A percentile compares a stretch with the other conserved stretches of the same genome.
phyloP scores from a whole-genome alignment of 2,113 vertebrate genomes.

The Oncorhynchus kisutch region DNA sequence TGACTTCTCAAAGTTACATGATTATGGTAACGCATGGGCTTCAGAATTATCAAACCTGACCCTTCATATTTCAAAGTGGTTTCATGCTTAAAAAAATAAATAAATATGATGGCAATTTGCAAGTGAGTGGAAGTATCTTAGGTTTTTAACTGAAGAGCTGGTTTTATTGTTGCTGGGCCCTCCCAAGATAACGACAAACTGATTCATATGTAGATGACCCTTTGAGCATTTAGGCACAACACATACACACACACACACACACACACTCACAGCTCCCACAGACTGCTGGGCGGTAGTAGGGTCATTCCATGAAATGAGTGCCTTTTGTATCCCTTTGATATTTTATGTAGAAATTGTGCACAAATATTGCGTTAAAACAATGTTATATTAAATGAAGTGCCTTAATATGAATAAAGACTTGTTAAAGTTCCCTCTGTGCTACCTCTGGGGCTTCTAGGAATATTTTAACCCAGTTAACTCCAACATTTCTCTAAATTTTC shows the following conservation, averaged over 20 bases:
- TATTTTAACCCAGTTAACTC: no score
- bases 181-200: neutral
- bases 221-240: no score
- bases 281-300: no score
- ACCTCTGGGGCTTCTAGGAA: no score
- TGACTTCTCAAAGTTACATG: neutral
- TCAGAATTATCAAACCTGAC: constrained; percentile 2
- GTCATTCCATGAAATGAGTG: no score
- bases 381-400: no score
- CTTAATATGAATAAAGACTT: no score
- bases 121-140: constrained; percentile 4
- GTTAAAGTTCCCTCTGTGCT: no score
- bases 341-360: no score
- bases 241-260: constrained; percentile 1
- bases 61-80: constrained; percentile 12
- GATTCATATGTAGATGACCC: constrained; percentile 15
- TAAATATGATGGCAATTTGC: constrained; percentile 31
- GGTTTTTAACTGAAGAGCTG: constrained; percentile 1
- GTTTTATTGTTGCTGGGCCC: constrained; percentile 16
- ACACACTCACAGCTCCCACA: neutral
- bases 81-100: constrained; percentile 27
- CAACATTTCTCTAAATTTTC: no score
- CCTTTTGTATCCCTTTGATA: no score
- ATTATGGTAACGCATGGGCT: neutral
- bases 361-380: no score